Conservation (phyloP, 2,888 invertebrate genomes). For the Ochropleura plecta region DNA sequence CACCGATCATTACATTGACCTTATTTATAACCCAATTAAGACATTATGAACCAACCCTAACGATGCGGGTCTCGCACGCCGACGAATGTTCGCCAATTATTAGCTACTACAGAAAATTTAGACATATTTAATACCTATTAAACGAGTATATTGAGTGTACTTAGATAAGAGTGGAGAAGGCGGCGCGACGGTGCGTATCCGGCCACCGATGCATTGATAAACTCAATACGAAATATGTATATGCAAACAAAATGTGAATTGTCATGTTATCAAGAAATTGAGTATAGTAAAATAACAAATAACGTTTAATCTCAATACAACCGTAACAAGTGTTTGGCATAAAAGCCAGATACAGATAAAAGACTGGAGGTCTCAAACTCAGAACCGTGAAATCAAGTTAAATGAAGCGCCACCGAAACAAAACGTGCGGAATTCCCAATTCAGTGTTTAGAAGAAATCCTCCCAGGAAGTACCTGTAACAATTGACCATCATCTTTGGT, state of each 20-base stretch:
- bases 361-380: constrained; percentile 47
- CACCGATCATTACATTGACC: constrained; percentile 80
- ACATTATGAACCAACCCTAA: constrained; percentile 77
- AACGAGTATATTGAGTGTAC: constrained; percentile 74
- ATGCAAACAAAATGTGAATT: constrained; percentile 75
- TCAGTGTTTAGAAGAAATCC: constrained; percentile 65
- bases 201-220: constrained; percentile 81
- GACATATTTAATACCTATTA: constrained; percentile 63
- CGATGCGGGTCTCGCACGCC: constrained; percentile 80
- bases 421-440: constrained; percentile 57
- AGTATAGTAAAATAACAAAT: constrained; percentile 58
- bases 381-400: constrained; percentile 56
- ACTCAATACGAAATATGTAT: constrained; percentile 74
- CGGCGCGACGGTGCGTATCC: constrained; percentile 81
- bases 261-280: constrained; percentile 60
- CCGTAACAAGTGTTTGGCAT: constrained; percentile 30
- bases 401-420: constrained; percentile 64
- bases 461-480: constrained; percentile 74
- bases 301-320: constrained; percentile 27
- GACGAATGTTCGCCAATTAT: constrained; percentile 66
- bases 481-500: constrained; percentile 67
- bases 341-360: constrained; percentile 30
- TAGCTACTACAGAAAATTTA: constrained; percentile 40
- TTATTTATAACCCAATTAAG: constrained; percentile 88
- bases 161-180: constrained; percentile 82